These are phyloP conservation scores for Drosophila paramelanica DNA, from an alignment of 2,888 invertebrate species.

Conservation along the genomic window DNA sequence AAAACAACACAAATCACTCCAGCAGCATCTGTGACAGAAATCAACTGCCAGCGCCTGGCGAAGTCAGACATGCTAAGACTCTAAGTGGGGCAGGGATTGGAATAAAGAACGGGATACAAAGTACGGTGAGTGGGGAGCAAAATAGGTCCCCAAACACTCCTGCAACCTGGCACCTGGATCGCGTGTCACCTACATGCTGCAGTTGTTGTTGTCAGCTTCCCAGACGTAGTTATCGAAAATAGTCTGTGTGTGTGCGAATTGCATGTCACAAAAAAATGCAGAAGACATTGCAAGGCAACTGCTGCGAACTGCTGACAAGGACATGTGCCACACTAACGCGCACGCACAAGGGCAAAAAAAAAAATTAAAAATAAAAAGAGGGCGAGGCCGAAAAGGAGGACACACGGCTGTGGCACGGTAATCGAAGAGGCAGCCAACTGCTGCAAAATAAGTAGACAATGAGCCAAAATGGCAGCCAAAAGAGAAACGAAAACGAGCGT, in stretches of 20 bases:
- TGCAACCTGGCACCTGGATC: slow-evolving; percentile 27
- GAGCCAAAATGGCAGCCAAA: slow-evolving; percentile 70
- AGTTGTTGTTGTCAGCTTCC: slow-evolving; percentile 31
- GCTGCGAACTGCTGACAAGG: slow-evolving; percentile 53
- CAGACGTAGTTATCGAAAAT: slow-evolving; percentile 38
- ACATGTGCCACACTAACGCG: slow-evolving; percentile 41
- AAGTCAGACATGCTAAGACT: slow-evolving; percentile 48
- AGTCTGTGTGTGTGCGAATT: slow-evolving; percentile 37
- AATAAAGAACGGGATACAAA: slow-evolving; percentile 3
- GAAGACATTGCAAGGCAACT: slow-evolving; percentile 48
- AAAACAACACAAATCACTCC: slow-evolving; percentile 67
- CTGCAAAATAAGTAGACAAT: slow-evolving; percentile 74
- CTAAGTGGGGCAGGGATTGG: slow-evolving; percentile 33
- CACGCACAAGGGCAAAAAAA: slow-evolving; percentile 24
- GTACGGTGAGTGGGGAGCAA: background rate
- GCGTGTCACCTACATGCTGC: slow-evolving; percentile 45
- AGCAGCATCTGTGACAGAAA: slow-evolving; percentile 77
- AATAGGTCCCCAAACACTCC: background rate
- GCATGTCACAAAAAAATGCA: slow-evolving; percentile 69
- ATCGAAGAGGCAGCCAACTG: slow-evolving; percentile 58
- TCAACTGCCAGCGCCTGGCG: slow-evolving; percentile 74
- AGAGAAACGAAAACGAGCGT: slow-evolving; percentile 53
- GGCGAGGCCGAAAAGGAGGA: slow-evolving; percentile 24
- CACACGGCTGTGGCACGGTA: slow-evolving; percentile 36
- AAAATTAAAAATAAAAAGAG: slow-evolving; percentile 5